A percentile compares a stretch with the other conserved stretches of the same genome.
These are phyloP conservation scores for Formica exsecta DNA, from an alignment of 1,140 invertebrate genomes.

Conservation along the genomic window DNA sequence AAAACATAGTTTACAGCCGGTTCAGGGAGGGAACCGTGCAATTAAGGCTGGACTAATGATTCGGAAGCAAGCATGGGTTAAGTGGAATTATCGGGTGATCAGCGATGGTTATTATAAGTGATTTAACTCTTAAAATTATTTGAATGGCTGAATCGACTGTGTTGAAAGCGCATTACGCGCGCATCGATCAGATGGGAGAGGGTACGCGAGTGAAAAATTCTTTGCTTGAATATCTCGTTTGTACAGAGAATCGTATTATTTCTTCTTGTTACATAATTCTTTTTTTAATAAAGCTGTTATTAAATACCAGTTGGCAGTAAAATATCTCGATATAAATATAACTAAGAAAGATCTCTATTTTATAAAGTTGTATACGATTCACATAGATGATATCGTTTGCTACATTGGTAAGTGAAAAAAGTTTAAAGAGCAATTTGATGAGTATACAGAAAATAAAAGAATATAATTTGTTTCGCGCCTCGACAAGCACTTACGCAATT, in stretches of 20 bases:
- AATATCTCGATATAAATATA: background rate
- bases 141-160: constrained; percentile 42
- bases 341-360: background rate
- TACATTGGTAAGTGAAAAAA: no score
- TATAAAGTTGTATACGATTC: background rate
- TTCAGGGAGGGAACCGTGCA: constrained; percentile 13
- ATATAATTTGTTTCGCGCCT: constrained; percentile 4
- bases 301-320: background rate
- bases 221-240: background rate
- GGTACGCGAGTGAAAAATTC: background rate
- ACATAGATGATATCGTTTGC: background rate
- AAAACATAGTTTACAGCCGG: constrained; percentile 22
- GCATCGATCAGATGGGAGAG: background rate
- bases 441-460: background rate
- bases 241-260: background rate
- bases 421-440: background rate
- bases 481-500: constrained; percentile 37
- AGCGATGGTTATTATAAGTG: constrained; percentile 50
- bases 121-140: constrained; percentile 50
- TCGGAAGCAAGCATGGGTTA: constrained; percentile 32
- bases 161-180: constrained; percentile 62
- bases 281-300: background rate
- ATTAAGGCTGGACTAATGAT: constrained; percentile 52
- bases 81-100: constrained; percentile 57
- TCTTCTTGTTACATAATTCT: background rate